phyloP scores from a whole-genome alignment of 2,113 vertebrate genomes.

The Gallinago undulata region DNA sequence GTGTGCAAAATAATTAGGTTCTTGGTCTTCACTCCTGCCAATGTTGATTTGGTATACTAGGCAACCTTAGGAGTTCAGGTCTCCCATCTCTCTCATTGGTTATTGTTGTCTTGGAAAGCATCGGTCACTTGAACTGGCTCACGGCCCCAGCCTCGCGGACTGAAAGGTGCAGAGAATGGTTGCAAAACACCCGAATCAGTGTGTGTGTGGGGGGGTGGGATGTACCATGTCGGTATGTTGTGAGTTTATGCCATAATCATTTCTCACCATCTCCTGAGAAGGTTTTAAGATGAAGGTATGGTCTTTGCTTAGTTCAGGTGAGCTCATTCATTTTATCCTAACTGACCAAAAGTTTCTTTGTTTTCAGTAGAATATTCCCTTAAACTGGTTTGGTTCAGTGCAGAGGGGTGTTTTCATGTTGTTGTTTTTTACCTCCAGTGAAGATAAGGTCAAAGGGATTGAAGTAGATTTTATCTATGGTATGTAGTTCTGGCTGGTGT shows the following conservation, averaged over 20 bases:
- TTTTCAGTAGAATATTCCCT: neutral
- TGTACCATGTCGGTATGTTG: fast-evolving
- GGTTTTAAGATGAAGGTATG: neutral
- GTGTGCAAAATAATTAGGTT: neutral
- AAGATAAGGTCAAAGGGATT: neutral
- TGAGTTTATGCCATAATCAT: neutral
- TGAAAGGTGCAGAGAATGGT: neutral
- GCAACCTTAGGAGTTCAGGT: neutral
- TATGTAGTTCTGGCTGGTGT: neutral
- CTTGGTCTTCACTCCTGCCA: neutral
- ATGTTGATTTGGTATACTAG: neutral
- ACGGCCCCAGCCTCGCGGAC: neutral
- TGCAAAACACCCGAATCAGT: neutral
- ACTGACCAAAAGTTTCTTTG: neutral
- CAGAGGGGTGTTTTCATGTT: neutral
- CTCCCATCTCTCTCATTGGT: neutral
- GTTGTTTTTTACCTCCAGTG: neutral
- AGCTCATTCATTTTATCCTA: neutral
- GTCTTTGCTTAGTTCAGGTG: neutral
- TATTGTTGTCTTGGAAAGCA: neutral
- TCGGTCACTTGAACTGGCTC: fast-evolving
- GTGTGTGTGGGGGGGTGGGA: neutral
- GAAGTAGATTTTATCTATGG: neutral
- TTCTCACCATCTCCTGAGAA: neutral
- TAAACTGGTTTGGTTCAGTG: neutral